Evolutionary conservation across 2,888 invertebrate species (phyloP).

Genomic region (Leistus spinibarbis): DNA sequence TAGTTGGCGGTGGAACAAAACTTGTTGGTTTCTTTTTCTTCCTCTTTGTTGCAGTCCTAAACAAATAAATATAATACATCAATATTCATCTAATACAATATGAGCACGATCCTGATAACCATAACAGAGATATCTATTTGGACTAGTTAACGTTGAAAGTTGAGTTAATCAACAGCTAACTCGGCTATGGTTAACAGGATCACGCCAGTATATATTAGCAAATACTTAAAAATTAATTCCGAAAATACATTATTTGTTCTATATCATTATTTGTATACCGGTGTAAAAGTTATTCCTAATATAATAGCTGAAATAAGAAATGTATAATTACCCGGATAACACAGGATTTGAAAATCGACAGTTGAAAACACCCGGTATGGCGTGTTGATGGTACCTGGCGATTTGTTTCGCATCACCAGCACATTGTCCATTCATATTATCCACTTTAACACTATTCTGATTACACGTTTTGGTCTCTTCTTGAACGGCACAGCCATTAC

Average conservation of each 20-base stretch:
- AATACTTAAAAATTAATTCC: too few relatives aligned
- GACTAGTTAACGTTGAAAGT: too few relatives aligned
- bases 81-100: background rate
- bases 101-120: background rate
- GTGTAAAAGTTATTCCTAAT: too few relatives aligned
- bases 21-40: slow-evolving; percentile 92
- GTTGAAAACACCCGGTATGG: slow-evolving; percentile 86
- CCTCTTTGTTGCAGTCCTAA: slow-evolving; percentile 62
- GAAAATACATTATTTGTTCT: too few relatives aligned
- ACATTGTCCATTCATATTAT: slow-evolving; percentile 1
- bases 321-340: slow-evolving; percentile 61
- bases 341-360: slow-evolving; percentile 82
- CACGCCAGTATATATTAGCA: too few relatives aligned
- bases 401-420: slow-evolving; percentile 17
- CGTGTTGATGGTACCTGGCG: slow-evolving; percentile 48
- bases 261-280: too few relatives aligned
- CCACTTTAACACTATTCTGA: slow-evolving; percentile 24
- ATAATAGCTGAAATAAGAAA: background rate
- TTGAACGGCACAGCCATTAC: background rate
- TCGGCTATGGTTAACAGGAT: too few relatives aligned
- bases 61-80: slow-evolving; percentile 9
- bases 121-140: too few relatives aligned
- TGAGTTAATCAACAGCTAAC: too few relatives aligned
- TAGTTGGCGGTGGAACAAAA: slow-evolving; percentile 76
- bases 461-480: slow-evolving; percentile 22